Percentiles rank a stretch among this genome's conserved stretches.
Evolutionary conservation across 2,113 vertebrate genomes (phyloP).

Genomic region (Sisor rabdophorus): DNA sequence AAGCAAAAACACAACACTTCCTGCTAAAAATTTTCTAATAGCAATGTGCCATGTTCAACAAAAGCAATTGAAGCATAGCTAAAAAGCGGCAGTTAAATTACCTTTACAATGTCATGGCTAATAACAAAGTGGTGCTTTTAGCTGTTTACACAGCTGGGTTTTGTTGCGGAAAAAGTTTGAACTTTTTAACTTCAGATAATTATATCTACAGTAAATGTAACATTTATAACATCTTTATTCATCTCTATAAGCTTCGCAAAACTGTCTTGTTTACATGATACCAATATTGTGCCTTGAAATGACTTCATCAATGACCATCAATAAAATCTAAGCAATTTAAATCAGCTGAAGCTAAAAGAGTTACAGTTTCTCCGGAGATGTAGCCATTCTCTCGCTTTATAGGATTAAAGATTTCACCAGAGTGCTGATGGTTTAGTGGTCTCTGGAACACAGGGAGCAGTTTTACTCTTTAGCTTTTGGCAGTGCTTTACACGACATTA

Average conservation of each 20-base stretch:
- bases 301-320: not conserved
- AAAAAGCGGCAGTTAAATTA: constrained; percentile 3
- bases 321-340: not conserved
- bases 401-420: not conserved
- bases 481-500: constrained; percentile 2
- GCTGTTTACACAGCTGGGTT: not conserved
- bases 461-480: constrained; percentile 3
- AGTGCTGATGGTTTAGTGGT: not conserved
- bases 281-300: not conserved
- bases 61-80: not conserved
- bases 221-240: too few species aligned
- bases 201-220: too few species aligned
- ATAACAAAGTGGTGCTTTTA: not conserved
- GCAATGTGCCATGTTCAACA: constrained; percentile 8
- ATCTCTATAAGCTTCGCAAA: not conserved
- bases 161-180: not conserved
- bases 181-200: too few species aligned
- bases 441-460: not conserved
- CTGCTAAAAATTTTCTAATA: constrained; percentile 5
- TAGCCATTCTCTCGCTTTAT: not conserved
- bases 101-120: not conserved
- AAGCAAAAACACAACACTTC: constrained; percentile 15
- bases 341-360: not conserved
- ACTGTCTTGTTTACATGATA: not conserved
- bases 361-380: too few species aligned